Percentiles rank a stretch among this genome's conserved stretches.
These are phyloP conservation scores for Dryas iulia DNA, from an alignment of 1,140 invertebrate genomes.

Conservation along the genomic window DNA sequence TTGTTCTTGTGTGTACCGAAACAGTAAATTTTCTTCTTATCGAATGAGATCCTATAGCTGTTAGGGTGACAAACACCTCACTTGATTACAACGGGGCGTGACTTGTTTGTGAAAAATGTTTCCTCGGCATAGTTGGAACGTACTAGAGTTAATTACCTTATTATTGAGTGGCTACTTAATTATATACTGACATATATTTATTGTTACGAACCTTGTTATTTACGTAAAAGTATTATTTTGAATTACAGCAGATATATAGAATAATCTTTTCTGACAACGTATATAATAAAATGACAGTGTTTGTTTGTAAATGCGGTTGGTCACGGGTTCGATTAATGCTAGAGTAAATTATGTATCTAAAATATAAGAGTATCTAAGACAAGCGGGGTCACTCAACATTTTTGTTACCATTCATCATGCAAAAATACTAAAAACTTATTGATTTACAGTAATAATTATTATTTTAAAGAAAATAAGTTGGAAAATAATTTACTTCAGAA, in stretches of 20 bases:
- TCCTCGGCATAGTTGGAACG: constrained; percentile 25
- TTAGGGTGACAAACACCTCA: constrained; percentile 61
- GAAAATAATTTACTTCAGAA: not conserved
- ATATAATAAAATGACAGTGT: too few relatives aligned
- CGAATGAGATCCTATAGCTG: constrained; percentile 51
- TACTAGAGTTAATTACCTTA: constrained; percentile 31
- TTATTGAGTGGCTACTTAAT: constrained; percentile 18
- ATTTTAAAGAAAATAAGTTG: too few relatives aligned
- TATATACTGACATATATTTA: not conserved
- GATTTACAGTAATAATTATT: too few relatives aligned
- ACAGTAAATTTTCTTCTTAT: constrained; percentile 55
- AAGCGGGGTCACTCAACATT: too few relatives aligned
- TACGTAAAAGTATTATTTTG: not conserved
- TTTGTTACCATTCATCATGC: too few relatives aligned
- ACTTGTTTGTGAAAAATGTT: constrained; percentile 54
- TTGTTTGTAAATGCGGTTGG: too few relatives aligned
- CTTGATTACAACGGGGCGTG: constrained; percentile 59
- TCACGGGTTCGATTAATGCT: too few relatives aligned
- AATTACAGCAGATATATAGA: too few relatives aligned
- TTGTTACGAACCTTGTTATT: not conserved
- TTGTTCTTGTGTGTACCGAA: not conserved
- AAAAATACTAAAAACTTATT: too few relatives aligned
- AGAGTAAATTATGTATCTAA: too few relatives aligned
- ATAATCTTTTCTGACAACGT: too few relatives aligned
- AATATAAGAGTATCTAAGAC: too few relatives aligned